Evolutionary conservation across 35 echinoderm and acorn worm species (phyloP), one percentile per base, ranked within the genome.

Genomic region (Amphiura filiformis): DNA sequence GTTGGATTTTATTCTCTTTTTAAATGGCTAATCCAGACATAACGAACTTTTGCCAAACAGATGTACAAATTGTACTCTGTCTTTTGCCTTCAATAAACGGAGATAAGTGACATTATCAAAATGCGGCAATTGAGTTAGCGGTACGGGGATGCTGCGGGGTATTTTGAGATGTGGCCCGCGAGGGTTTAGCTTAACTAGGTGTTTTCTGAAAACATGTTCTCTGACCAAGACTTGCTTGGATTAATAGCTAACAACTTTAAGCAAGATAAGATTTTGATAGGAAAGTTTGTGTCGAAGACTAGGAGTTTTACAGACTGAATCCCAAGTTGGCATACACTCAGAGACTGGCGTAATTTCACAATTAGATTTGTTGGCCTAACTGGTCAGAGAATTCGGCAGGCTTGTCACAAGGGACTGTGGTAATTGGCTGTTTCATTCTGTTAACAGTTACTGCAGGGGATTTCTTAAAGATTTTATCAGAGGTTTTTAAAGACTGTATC

Each of bases 101-200:
- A 70, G 61, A 70, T 70, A 70, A 70, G 61, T 70, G 61, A 70
- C 61, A 70, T 70, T 70, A 70, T 70, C 61, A 70, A 70, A 70
- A 70, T 70, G 61, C 9, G 26, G 7, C 61, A 70, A 70, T 70
- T 30, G 61, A 70, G 61, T 70, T 70, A 70, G 2, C 61, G 26
- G 61, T 70, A 13, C 26, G 28, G 11, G 4, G 15, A 13, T 15
- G 61, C 61, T 30, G 28, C 17, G 26, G 61, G 61, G 61, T 70
- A 30, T 70, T 70, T 70, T 23, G 15, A n/a, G 61, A 70, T 70
- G 26, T 18, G 26, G 28, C 61, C 61, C 61, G 26, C 28, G 26
- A 70, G 61, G 28, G 61, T 18, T 11, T 18, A 13, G 7, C 2
- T 70, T 70, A n/a, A 52, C 7, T 52, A 70, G 61, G 61, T 26